Evolutionary conservation across 2,888 invertebrate genomes (phyloP).

Genomic region (Hydraecia micacea): DNA sequence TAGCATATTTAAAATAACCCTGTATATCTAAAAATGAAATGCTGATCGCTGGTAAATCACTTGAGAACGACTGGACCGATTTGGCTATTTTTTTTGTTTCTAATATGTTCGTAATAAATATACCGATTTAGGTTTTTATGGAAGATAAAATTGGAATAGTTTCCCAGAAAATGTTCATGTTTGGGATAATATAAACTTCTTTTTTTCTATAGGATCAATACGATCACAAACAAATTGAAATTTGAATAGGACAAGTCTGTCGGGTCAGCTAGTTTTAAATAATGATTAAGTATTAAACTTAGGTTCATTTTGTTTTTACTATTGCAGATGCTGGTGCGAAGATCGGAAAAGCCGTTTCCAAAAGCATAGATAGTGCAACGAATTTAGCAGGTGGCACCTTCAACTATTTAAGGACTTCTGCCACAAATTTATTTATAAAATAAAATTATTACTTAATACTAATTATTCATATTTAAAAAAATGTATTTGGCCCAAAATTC

Average conservation of each 20-base stretch:
- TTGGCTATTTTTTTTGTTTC: too few relatives aligned
- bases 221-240: not conserved
- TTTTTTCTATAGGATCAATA: not conserved
- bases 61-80: too few relatives aligned
- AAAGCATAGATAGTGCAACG: constrained; percentile 19
- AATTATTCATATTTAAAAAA: not conserved
- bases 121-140: too few relatives aligned
- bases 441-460: not conserved
- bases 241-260: not conserved
- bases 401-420: constrained; percentile 29
- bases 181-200: not conserved
- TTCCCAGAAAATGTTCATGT: not conserved
- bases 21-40: too few relatives aligned
- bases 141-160: not conserved
- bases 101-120: too few relatives aligned
- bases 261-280: not conserved
- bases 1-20: too few relatives aligned
- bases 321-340: constrained; percentile 31
- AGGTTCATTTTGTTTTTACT: not conserved
- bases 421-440: constrained; percentile 17
- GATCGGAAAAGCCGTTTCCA: constrained; percentile 10
- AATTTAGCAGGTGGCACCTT: constrained; percentile 32
- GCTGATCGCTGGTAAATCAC: too few relatives aligned
- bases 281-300: not conserved
- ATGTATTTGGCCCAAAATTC: not conserved